Evolutionary conservation across 2,888 invertebrate species (phyloP).

Genomic region (Catonia carolina): DNA sequence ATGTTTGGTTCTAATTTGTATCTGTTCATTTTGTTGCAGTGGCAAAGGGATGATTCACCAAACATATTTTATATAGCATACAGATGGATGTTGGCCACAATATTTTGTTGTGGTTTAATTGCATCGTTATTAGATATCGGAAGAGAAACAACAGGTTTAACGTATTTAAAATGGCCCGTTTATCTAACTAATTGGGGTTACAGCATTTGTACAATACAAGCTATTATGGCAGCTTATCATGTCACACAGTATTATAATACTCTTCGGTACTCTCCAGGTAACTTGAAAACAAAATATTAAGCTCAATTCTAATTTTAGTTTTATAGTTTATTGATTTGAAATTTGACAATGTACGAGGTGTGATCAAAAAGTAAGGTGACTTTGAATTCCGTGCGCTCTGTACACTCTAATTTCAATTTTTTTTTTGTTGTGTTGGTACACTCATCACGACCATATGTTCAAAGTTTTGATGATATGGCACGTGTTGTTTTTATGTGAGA

Average conservation of each 20-base stretch:
- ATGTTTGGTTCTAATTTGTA: too few species aligned
- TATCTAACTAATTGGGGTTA: conserved; percentile 71
- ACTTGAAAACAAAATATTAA: too few species aligned
- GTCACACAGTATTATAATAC: conserved; percentile 40
- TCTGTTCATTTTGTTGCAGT: conserved; percentile 45
- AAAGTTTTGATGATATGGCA: too few species aligned
- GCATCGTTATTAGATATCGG: conserved; percentile 42
- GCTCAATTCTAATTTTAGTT: too few species aligned
- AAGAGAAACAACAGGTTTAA: conserved; percentile 33
- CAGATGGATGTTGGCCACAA: conserved; percentile 52
- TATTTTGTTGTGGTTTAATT: conserved; percentile 43
- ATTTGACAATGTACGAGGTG: too few species aligned
- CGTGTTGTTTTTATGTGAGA: too few species aligned
- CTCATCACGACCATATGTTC: too few species aligned
- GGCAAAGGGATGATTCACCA: conserved; percentile 50
- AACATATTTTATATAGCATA: conserved; percentile 46
- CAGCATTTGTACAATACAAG: conserved; percentile 51
- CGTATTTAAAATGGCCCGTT: conserved; percentile 54
- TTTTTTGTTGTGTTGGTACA: too few species aligned
- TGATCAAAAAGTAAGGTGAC: too few species aligned
- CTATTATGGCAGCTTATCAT: conserved; percentile 49
- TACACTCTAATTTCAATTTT: too few species aligned
- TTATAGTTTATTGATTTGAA: too few species aligned
- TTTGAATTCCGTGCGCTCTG: too few species aligned
- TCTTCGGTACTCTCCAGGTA: conserved; percentile 38